phyloP scores from a whole-genome alignment of 2,888 invertebrate species.

The Agriopis marginaria region DNA sequence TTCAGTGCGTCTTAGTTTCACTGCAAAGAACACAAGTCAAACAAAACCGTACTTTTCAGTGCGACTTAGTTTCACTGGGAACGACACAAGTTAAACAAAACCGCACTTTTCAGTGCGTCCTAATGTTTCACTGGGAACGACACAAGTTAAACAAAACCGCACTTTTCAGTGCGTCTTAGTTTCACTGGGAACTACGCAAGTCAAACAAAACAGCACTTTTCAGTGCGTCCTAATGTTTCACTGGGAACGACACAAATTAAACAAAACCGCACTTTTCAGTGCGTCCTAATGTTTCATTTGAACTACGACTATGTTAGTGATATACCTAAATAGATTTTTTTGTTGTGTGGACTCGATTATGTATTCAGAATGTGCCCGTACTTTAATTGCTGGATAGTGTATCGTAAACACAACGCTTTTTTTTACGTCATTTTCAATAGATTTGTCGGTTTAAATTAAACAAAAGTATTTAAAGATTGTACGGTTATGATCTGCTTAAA shows the following conservation, averaged over 20 bases:
- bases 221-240: slow-evolving; percentile 21
- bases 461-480: no score
- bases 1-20: slow-evolving; percentile 26
- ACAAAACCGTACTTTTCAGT: slow-evolving; percentile 15
- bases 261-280: not conserved
- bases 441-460: no score
- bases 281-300: slow-evolving; percentile 15
- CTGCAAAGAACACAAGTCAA: not conserved
- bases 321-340: no score
- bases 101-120: slow-evolving; percentile 22
- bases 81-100: slow-evolving; percentile 1
- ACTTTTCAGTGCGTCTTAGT: slow-evolving; percentile 33
- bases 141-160: slow-evolving; percentile 8
- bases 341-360: no score
- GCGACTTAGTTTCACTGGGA: slow-evolving; percentile 4
- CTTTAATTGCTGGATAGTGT: no score
- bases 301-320: not conserved
- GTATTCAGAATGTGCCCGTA: no score
- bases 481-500: no score
- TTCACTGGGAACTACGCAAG: not conserved
- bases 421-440: no score
- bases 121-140: not conserved
- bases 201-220: slow-evolving; percentile 27
- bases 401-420: no score
- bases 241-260: not conserved